Percentiles rank a stretch among this genome's conserved stretches.
These are phyloP conservation scores for Helogale parvula DNA, from an alignment of 2,113 vertebrate species.

Conservation along the genomic window DNA sequence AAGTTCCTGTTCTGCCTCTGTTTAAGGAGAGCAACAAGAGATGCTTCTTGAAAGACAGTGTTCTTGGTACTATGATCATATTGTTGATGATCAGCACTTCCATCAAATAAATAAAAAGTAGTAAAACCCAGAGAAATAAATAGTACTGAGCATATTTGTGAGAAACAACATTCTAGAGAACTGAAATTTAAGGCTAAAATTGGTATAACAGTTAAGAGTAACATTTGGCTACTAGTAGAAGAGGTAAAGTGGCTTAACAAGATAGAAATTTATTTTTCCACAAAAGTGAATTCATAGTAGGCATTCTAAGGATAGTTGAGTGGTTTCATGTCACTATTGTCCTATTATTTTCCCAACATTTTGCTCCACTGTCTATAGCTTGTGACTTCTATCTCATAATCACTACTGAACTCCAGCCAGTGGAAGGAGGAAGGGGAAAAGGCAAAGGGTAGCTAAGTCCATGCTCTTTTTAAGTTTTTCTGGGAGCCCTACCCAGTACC, in stretches of 20 bases:
- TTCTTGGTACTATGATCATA: background rate
- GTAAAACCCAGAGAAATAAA: slow-evolving; percentile 43
- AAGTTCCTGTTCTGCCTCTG: background rate
- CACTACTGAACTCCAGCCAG: background rate
- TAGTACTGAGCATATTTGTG: background rate
- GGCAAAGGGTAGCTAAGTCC: background rate
- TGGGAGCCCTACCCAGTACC: background rate
- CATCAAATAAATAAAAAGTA: slow-evolving; percentile 21
- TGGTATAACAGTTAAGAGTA: background rate
- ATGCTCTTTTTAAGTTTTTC: background rate
- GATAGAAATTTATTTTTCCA: slow-evolving; percentile 4
- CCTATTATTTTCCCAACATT: slow-evolving; percentile 3
- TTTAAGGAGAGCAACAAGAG: background rate
- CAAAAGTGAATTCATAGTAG: slow-evolving; percentile 25
- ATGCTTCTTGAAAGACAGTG: background rate
- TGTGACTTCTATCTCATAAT: background rate
- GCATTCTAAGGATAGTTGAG: background rate
- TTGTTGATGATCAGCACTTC: background rate
- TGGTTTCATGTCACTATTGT: background rate
- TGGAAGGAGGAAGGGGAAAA: background rate
- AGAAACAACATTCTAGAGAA: background rate
- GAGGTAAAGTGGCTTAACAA: background rate
- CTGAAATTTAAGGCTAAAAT: slow-evolving; percentile 43
- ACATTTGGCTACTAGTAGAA: slow-evolving; percentile 7
- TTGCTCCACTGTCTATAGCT: background rate